These are phyloP conservation scores for Venustaconcha ellipsiformis DNA, from an alignment of 1,140 invertebrate species.

Conservation along the genomic window DNA sequence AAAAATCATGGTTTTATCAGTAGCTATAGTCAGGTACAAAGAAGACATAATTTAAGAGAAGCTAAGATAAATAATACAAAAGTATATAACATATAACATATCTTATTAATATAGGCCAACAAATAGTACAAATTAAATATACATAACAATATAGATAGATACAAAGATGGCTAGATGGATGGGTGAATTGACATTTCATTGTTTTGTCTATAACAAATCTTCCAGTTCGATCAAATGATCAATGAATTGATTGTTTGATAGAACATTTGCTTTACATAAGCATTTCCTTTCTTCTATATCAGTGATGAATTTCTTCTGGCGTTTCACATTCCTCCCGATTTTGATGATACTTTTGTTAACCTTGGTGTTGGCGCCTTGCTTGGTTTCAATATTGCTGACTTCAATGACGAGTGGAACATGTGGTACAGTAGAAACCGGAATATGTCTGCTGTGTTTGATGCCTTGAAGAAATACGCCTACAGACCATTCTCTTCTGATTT, in stretches of 20 bases:
- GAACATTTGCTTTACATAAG: background rate
- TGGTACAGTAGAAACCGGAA: slow-evolving; percentile 51
- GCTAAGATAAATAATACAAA: too few relatives aligned
- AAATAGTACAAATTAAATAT: too few relatives aligned
- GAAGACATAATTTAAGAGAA: too few relatives aligned
- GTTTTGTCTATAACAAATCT: background rate
- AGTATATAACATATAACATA: too few relatives aligned
- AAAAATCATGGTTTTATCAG: too few relatives aligned
- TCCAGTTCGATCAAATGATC: background rate
- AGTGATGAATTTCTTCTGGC: slow-evolving; percentile 38
- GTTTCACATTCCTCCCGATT: slow-evolving; percentile 64
- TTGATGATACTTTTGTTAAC: slow-evolving; percentile 66
- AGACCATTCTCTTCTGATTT: slow-evolving; percentile 50
- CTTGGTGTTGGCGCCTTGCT: slow-evolving; percentile 55
- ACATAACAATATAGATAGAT: too few relatives aligned
- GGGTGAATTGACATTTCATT: background rate
- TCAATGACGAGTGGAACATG: slow-evolving; percentile 28
- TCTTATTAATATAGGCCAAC: too few relatives aligned
- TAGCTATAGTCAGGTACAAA: too few relatives aligned
- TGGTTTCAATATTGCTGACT: slow-evolving; percentile 26
- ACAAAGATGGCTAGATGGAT: too few relatives aligned
- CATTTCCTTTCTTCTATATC: slow-evolving; percentile 8
- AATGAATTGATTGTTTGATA: background rate
- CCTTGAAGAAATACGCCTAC: slow-evolving; percentile 58
- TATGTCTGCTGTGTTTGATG: slow-evolving; percentile 47